Percentiles rank a stretch among this genome's conserved stretches.
Conservation (phyloP, 2,113 vertebrate species). For the Ia io region DNA sequence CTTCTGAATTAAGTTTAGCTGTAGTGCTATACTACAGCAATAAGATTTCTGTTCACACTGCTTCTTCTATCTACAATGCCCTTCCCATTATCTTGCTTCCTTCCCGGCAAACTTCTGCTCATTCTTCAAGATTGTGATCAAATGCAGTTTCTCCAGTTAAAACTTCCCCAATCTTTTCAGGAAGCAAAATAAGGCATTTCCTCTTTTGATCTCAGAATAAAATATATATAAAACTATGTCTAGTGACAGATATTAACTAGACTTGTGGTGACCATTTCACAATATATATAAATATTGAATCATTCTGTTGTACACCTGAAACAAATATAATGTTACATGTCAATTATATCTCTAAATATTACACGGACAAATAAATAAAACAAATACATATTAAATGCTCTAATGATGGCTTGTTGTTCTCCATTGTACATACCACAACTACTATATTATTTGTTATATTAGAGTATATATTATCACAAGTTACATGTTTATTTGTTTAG, state of each 20-base stretch:
- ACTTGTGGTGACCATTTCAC: background rate
- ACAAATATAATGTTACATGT: background rate
- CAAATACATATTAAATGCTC: background rate
- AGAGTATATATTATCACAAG: background rate
- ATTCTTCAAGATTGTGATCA: background rate
- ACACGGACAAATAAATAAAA: background rate
- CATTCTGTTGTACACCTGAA: background rate
- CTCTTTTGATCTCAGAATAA: background rate
- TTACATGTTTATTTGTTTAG: background rate
- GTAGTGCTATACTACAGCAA: background rate
- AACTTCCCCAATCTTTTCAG: background rate
- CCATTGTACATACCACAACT: background rate
- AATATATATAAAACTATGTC: background rate
- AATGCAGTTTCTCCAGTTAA: background rate
- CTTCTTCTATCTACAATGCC: background rate
- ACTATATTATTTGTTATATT: background rate
- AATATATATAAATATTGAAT: background rate
- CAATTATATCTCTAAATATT: background rate
- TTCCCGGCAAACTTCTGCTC: background rate
- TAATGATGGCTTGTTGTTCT: background rate
- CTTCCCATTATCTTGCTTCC: background rate
- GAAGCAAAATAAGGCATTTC: constrained; percentile 6
- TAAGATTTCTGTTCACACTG: background rate
- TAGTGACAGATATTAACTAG: background rate
- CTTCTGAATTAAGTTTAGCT: background rate